Evolutionary conservation across 2,888 invertebrate genomes (phyloP), one percentile per base, ranked within the genome.

Genomic region (Drosophila kambysellisi): DNA sequence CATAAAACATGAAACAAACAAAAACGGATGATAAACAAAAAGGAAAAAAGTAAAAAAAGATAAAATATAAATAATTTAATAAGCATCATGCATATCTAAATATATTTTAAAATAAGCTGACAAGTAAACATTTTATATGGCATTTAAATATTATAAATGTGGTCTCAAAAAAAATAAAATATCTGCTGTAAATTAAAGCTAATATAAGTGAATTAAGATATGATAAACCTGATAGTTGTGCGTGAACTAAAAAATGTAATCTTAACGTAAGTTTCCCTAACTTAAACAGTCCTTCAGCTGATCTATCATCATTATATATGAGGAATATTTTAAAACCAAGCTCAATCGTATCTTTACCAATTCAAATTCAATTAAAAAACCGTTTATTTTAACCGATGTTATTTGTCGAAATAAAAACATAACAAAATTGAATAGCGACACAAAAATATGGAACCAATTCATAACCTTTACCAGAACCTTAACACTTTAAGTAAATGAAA

Each of bases 1-100:
- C 58, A 77, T 66, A 60, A 76, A 76, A 76, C 60, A 72, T 48
- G 15, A 67, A 74, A 71, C 30, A 70, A 8, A 64, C 25, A 50
- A 30, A 37, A 52, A 35, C 7, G 20, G 20, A 35, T 50, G 9
- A 63, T 39, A 43, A 29, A 17, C 35, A 32, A 52, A 52, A 2
- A 8, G 32, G 37, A n/a, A 15, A 17, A 25, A n/a, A 15, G 25
- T 25, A 25, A 7, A 3, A 4, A 12, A 41, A 7, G 25, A 29
- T 3, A 25, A 30, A 29, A 6, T 4, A 20, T 20, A 43, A 2
- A 20, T 46, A 46, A 15, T 15, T 15, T 15, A 20, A 20, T 15
- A 15, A 12, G 20, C 20, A 46, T 46, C 0, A 2, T 7, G 46
- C 46, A 20, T 1, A 46, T 20, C 20, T 15, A 20, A 25, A 46